Evolutionary conservation across 2,888 invertebrate species (phyloP).

Genomic region (Stenotaenia linearis): DNA sequence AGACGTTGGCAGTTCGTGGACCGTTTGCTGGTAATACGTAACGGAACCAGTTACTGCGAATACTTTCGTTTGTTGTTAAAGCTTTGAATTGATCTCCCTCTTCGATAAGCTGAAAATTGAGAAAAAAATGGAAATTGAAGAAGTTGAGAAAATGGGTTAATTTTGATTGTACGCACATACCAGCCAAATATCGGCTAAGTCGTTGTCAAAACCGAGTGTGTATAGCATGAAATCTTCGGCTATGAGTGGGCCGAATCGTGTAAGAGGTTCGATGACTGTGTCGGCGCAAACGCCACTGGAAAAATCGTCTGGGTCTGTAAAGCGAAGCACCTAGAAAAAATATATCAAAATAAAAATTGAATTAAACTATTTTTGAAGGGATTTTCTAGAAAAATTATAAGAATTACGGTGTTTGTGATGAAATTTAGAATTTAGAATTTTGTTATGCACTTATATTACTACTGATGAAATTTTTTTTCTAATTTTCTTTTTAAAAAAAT

Average conservation of each 20-base stretch:
- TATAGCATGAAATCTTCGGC: not conserved
- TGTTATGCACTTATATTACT: no score
- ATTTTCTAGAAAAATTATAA: no score
- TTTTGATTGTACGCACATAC: not conserved
- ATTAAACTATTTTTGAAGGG: no score
- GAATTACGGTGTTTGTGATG: no score
- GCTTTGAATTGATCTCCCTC: not conserved
- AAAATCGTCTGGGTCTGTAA: not conserved
- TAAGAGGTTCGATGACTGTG: not conserved
- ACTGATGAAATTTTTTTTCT: no score
- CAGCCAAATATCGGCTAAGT: not conserved
- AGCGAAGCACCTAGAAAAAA: not conserved
- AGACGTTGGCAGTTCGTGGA: not conserved
- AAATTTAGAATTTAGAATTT: no score
- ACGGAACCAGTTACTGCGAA: not conserved
- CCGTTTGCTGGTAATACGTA: not conserved
- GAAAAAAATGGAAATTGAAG: not conserved
- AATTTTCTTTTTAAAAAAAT: no score
- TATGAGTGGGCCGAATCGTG: not conserved
- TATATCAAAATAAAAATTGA: no score
- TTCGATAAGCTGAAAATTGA: not conserved
- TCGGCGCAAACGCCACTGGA: not conserved
- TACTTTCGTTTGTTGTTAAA: not conserved
- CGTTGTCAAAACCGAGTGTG: not conserved
- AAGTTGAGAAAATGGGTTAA: no score